phyloP scores from a whole-genome alignment of 2,888 invertebrate genomes.

The Lycaena phlaeas region DNA sequence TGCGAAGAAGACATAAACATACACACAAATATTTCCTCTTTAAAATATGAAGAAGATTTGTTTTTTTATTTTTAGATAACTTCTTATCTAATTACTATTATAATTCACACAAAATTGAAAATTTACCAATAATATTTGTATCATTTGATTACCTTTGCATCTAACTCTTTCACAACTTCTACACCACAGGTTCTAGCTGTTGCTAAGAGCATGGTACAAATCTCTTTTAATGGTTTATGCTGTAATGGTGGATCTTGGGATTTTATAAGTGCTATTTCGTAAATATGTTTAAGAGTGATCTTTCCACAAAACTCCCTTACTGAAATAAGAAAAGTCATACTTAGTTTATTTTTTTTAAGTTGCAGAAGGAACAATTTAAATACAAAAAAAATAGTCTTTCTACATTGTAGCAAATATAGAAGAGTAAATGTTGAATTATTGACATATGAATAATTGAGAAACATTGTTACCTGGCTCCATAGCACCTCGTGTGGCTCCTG shows the following conservation, averaged over 20 bases:
- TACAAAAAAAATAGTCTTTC: no score
- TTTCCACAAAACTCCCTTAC: constrained; percentile 88
- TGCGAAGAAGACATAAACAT: no score
- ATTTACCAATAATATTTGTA: background rate
- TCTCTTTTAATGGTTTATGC: constrained; percentile 75
- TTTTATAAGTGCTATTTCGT: constrained; percentile 98
- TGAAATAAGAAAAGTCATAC: constrained; percentile 31
- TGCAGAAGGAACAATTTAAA: no score
- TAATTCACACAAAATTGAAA: no score
- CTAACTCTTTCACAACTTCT: constrained; percentile 83
- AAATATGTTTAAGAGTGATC: constrained; percentile 94
- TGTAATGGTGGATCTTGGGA: constrained; percentile 85
- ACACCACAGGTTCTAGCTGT: constrained; percentile 88
- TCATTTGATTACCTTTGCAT: constrained; percentile 66
- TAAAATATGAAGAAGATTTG: no score
- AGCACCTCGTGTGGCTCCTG: constrained; percentile 89
- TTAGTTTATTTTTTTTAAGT: background rate
- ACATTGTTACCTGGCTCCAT: constrained; percentile 67
- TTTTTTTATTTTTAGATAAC: no score
- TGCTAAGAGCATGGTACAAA: constrained; percentile 86
- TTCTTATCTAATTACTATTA: no score
- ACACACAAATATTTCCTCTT: no score
- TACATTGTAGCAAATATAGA: background rate
- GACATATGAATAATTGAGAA: no score
- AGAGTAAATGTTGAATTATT: background rate